Conservation (phyloP, 23 tunicate species). For the Phallusia fumigata region DNA sequence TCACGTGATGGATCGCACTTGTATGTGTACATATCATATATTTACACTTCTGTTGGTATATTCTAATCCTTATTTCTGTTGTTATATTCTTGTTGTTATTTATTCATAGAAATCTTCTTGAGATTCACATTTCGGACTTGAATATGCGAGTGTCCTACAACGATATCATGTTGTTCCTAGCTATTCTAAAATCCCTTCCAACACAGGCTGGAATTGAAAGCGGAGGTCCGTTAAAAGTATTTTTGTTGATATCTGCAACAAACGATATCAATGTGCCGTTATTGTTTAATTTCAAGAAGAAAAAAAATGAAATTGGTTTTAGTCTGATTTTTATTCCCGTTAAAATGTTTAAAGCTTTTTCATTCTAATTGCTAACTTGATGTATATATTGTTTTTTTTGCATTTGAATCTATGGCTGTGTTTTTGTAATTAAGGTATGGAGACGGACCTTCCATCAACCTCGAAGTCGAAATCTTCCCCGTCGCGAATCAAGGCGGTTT, state of each 20-base stretch:
- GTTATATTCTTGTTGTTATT: not conserved
- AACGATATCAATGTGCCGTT: too few species aligned
- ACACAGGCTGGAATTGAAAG: constrained; percentile 10
- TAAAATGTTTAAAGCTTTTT: too few species aligned
- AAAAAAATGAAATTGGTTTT: too few species aligned
- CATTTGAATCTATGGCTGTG: too few species aligned
- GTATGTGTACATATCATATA: too few species aligned
- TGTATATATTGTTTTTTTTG: too few species aligned
- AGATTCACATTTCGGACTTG: constrained; percentile 62
- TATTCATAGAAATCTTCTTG: constrained; percentile 52
- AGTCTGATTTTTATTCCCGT: too few species aligned
- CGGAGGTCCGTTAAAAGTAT: not conserved
- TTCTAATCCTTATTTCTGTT: not conserved
- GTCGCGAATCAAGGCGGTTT: constrained; percentile 9
- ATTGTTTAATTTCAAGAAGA: too few species aligned
- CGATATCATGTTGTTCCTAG: constrained; percentile 81
- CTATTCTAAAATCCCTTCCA: constrained; percentile 65
- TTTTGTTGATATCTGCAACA: not conserved
- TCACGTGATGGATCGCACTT: too few species aligned
- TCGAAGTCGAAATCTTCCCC: not conserved
- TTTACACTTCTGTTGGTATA: not conserved
- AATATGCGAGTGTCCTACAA: constrained; percentile 97
- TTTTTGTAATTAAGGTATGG: too few species aligned
- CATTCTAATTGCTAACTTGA: not conserved
- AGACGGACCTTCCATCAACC: not conserved